Evolutionary conservation across 2,113 vertebrate species (phyloP).

Genomic region (Crotalus tigris): DNA sequence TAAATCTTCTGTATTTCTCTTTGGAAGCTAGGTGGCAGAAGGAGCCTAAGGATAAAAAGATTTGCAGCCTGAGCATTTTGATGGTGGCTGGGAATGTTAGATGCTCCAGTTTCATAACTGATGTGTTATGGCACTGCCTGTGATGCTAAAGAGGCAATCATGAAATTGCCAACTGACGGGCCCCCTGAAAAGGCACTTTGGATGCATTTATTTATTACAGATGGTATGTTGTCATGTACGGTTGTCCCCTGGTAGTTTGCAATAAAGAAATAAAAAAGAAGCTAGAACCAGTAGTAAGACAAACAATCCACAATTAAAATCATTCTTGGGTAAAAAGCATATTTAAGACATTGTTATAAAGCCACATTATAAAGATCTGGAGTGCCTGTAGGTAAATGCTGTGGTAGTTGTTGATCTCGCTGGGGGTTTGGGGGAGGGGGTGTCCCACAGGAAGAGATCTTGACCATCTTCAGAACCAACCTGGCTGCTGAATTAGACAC

Average conservation of each 20-base stretch:
- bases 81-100: neutral
- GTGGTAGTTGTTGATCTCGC: neutral
- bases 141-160: neutral
- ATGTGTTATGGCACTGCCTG: neutral
- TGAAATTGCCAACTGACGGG: neutral
- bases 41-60: slow-evolving; percentile 6
- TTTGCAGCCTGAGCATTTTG: neutral
- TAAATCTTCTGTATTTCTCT: accelerated
- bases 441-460: neutral
- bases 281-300: neutral
- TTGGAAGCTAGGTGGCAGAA: slow-evolving; percentile 67
- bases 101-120: neutral
- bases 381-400: neutral
- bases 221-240: neutral
- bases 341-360: neutral
- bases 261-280: neutral
- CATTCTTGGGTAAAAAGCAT: neutral
- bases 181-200: neutral
- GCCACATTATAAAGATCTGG: neutral
- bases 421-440: neutral
- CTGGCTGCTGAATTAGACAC: neutral
- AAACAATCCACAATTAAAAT: neutral
- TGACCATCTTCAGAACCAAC: neutral
- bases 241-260: neutral
- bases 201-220: neutral